phyloP scores from a whole-genome alignment of 2,888 invertebrate species.

The Allacma fusca region DNA sequence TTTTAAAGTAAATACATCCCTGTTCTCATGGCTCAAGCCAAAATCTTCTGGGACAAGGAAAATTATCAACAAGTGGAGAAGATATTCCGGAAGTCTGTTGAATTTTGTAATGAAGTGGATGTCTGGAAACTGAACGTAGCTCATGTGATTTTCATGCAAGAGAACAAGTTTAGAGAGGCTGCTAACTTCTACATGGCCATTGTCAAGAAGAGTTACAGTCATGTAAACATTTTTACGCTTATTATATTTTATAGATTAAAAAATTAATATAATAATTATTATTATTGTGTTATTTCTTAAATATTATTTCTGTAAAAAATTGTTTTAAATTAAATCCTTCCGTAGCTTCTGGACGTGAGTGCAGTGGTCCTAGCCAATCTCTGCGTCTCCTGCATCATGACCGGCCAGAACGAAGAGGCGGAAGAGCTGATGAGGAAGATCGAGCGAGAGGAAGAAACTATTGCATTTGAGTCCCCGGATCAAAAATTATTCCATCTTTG shows the following conservation, averaged over 20 bases:
- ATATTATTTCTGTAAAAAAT: too few species aligned
- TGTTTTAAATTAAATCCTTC: too few species aligned
- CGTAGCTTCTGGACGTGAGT: conserved; percentile 89
- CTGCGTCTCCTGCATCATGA: conserved; percentile 99
- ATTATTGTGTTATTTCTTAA: too few species aligned
- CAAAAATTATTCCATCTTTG: conserved; percentile 95
- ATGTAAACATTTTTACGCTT: too few species aligned
- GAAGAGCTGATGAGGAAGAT: conserved; percentile 98
- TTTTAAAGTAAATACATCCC: conserved; percentile 90
- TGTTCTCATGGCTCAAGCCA: conserved; percentile 97
- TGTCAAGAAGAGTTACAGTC: conserved; percentile 92
- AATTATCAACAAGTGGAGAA: conserved; percentile 96
- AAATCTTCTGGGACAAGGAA: conserved; percentile 97
- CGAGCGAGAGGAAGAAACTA: conserved; percentile 95
- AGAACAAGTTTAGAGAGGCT: conserved; percentile 97
- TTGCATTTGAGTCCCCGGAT: conserved; percentile 90
- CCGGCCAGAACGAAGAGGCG: conserved; percentile 97
- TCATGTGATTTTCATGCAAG: conserved; percentile 99
- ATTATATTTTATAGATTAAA: too few species aligned
- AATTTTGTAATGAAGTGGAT: conserved; percentile 97
- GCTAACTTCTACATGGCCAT: conserved; percentile 98
- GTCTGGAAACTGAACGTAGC: conserved; percentile 98
- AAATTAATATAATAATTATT: too few species aligned
- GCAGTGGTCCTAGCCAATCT: conserved; percentile 98
- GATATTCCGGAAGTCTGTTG: conserved; percentile 94